Percentiles rank a stretch among this genome's conserved stretches.
phyloP scores from a whole-genome alignment of 2,113 vertebrate genomes.

The Prinia subflava region DNA sequence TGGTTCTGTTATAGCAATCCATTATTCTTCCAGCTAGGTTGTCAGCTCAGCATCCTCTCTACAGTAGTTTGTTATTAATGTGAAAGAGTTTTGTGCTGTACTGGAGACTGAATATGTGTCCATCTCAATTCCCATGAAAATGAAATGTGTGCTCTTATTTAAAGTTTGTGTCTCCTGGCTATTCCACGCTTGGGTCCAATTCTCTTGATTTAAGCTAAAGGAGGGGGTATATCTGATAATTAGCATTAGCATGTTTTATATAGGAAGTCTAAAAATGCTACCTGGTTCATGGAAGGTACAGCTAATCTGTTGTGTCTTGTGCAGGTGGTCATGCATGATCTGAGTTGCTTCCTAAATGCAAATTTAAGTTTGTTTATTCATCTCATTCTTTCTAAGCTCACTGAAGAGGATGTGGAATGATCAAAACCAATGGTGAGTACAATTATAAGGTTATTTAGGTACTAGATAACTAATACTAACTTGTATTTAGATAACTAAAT shows the following conservation, averaged over 20 bases:
- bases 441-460: neutral
- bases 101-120: neutral
- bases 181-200: neutral
- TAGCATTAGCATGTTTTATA: neutral
- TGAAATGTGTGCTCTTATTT: neutral
- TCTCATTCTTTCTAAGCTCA: neutral
- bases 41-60: neutral
- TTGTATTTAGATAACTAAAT: no score
- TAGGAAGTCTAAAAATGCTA: neutral
- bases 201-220: neutral
- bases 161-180: neutral
- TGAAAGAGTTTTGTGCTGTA: neutral
- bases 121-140: neutral
- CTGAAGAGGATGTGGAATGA: neutral
- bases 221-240: neutral
- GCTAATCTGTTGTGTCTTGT: neutral
- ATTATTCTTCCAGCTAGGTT: neutral
- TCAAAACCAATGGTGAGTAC: constrained; percentile 6
- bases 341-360: neutral
- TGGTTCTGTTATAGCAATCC: neutral
- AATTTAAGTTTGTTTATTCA: neutral
- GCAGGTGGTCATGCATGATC: neutral
- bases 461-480: no score
- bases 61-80: neutral
- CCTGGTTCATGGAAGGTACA: neutral